Evolutionary conservation across 1,140 invertebrate genomes (phyloP).

Genomic region (Caenorhabditis brenneri): DNA sequence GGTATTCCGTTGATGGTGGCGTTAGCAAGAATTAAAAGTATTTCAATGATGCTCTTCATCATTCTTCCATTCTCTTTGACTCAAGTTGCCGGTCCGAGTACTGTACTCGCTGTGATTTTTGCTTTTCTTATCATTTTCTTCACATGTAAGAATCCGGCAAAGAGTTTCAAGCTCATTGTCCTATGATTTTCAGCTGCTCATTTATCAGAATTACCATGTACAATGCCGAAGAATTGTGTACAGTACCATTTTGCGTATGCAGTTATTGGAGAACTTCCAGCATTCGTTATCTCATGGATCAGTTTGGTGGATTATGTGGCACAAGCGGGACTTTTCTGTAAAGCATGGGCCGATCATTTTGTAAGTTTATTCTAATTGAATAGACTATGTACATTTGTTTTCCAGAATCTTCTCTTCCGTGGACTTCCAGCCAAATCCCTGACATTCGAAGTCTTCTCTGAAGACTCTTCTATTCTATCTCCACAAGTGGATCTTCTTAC

Average conservation of each 20-base stretch:
- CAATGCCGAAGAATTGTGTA: constrained; percentile 56
- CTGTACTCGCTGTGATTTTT: constrained; percentile 45
- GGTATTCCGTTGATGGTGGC: constrained; percentile 18
- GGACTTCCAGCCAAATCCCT: constrained; percentile 39
- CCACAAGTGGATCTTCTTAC: constrained; percentile 49
- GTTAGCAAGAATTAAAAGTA: constrained; percentile 42
- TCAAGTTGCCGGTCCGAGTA: constrained; percentile 50
- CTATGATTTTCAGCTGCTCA: constrained; percentile 52
- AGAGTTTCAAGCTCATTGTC: no score
- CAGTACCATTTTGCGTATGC: constrained; percentile 54
- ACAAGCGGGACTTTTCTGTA: constrained; percentile 41
- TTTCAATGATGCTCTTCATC: constrained; percentile 49
- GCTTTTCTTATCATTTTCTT: constrained; percentile 48
- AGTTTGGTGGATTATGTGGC: constrained; percentile 49
- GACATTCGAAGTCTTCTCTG: constrained; percentile 34
- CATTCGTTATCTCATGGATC: constrained; percentile 55
- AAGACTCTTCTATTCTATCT: constrained; percentile 41
- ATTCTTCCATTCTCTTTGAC: constrained; percentile 44
- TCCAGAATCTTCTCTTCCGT: constrained; percentile 55
- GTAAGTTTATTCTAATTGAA: not conserved
- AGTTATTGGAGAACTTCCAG: constrained; percentile 52
- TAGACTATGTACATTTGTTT: not conserved
- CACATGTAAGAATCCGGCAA: constrained; percentile 23
- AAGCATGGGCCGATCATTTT: constrained; percentile 45
- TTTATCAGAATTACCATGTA: constrained; percentile 47